Percentiles rank a stretch among this genome's conserved stretches.
phyloP scores from a whole-genome alignment of 2,888 invertebrate species.

The Cheiracanthium punctorium region DNA sequence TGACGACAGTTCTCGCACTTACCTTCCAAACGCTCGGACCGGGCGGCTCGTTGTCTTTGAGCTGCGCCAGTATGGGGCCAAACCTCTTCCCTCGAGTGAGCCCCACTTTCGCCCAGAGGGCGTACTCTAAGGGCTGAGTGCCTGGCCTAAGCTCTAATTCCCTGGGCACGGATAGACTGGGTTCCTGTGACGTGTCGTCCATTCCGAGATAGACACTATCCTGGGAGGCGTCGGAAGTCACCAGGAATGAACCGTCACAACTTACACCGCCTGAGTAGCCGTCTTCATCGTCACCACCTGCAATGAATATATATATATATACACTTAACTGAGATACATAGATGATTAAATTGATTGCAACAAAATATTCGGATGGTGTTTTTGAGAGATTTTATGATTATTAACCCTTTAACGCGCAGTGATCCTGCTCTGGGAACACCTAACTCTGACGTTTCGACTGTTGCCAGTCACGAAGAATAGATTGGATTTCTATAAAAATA shows the following conservation, averaged over 20 bases:
- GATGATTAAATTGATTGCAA: no score
- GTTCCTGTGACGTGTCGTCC: constrained; percentile 36
- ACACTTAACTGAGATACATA: no score
- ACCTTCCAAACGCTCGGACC: constrained; percentile 56
- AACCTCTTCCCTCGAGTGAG: constrained; percentile 50
- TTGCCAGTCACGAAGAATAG: no score
- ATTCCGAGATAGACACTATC: constrained; percentile 19
- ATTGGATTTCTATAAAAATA: no score
- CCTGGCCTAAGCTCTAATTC: constrained; percentile 62
- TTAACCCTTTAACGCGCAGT: no score
- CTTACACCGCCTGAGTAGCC: constrained; percentile 33
- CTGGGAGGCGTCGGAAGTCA: constrained; percentile 48
- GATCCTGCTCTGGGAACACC: no score
- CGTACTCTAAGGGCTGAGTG: constrained; percentile 36
- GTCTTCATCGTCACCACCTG: constrained; percentile 61
- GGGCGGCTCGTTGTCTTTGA: constrained; percentile 51
- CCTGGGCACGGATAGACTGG: constrained; percentile 34
- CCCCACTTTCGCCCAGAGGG: constrained; percentile 51
- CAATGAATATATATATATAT: no score
- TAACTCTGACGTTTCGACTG: no score
- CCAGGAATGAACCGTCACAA: constrained; percentile 42
- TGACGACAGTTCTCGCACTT: no score
- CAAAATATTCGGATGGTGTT: no score
- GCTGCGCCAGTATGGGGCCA: constrained; percentile 64
- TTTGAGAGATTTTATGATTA: no score